phyloP scores from a whole-genome alignment of 2,888 invertebrate species.

The Aproaerema taeniolella region DNA sequence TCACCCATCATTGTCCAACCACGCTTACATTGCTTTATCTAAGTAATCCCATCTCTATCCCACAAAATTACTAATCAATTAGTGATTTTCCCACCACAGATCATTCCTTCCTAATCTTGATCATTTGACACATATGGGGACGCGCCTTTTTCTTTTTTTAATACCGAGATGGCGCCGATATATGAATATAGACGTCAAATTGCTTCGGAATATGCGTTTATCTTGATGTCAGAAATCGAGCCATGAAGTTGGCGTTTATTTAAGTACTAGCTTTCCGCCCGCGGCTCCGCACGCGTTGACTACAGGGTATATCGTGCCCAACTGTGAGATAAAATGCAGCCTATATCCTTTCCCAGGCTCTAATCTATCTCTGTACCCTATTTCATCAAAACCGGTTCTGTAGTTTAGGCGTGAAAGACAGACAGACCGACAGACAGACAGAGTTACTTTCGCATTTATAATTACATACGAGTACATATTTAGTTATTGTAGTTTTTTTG shows the following conservation, averaged over 20 bases:
- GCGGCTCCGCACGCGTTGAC: neutral
- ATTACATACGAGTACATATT: too few species aligned
- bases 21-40: too few species aligned
- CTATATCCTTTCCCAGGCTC: too few species aligned
- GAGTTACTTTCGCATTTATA: too few species aligned
- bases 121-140: conserved; percentile 37
- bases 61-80: conserved; percentile 15
- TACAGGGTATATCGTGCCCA: neutral
- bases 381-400: too few species aligned
- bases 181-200: conserved; percentile 57
- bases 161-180: conserved; percentile 44
- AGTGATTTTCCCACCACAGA: conserved; percentile 23
- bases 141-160: conserved; percentile 24
- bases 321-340: neutral
- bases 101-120: conserved; percentile 34
- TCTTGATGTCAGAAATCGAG: conserved; percentile 40
- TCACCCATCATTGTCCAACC: too few species aligned
- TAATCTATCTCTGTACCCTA: too few species aligned
- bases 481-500: too few species aligned
- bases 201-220: conserved; percentile 37
- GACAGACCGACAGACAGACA: too few species aligned
- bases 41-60: too few species aligned
- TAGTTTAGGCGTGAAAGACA: too few species aligned
- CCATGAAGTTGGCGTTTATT: conserved; percentile 19
- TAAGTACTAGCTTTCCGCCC: neutral